phyloP scores from a whole-genome alignment of 2,888 invertebrate genomes.

The Deilephila porcellus region DNA sequence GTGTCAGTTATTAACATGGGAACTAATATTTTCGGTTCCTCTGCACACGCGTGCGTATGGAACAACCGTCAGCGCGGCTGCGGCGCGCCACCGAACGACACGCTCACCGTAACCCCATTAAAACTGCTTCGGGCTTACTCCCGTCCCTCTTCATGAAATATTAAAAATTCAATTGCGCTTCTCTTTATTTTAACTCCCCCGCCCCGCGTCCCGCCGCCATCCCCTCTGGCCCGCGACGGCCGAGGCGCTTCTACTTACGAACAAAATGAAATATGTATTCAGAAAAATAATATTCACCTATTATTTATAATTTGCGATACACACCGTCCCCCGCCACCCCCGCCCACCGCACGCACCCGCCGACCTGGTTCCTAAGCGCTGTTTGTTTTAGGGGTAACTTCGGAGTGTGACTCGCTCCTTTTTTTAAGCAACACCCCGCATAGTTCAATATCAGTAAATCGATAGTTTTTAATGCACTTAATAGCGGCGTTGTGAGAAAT shows the following conservation, averaged over 20 bases:
- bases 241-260: conserved; percentile 71
- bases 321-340: conserved; percentile 47
- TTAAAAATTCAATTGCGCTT: conserved; percentile 85
- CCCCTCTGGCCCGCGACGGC: conserved; percentile 59
- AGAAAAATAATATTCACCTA: conserved; percentile 81
- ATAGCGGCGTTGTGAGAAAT: too few species aligned
- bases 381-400: conserved; percentile 24
- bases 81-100: conserved; percentile 39
- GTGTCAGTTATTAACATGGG: neutral
- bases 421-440: neutral
- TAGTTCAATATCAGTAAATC: neutral
- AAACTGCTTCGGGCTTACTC: conserved; percentile 72
- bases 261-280: conserved; percentile 84
- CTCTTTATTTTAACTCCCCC: conserved; percentile 84
- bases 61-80: conserved; percentile 20
- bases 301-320: conserved; percentile 82
- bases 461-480: neutral
- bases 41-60: neutral
- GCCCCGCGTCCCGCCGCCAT: neutral
- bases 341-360: conserved; percentile 30
- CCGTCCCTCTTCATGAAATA: conserved; percentile 84
- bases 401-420: neutral
- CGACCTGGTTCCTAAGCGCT: conserved; percentile 22
- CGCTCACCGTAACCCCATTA: conserved; percentile 76
- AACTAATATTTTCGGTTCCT: neutral